Evolutionary conservation across 1,140 invertebrate species (phyloP), one percentile per base, ranked within the genome.

Genomic region (Meloidogyne floridensis): DNA sequence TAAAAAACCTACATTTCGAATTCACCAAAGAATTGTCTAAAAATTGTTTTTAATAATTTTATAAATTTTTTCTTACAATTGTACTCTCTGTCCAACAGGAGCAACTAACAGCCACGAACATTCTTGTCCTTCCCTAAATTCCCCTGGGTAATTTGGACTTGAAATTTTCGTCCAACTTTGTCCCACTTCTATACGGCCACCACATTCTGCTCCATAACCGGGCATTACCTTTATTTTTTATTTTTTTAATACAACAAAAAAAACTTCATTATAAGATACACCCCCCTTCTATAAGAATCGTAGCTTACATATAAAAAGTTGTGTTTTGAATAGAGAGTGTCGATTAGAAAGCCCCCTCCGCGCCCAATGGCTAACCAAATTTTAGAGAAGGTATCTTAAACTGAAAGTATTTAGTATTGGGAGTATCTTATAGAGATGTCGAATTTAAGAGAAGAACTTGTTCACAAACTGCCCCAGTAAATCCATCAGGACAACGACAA

Each of bases 91-190:
- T 43, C 87, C 85, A 43, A 53, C 54, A 15, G 88, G 88, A 9
- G 88, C 89, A 54, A 82, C 77, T 13, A 89, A 81, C 15, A 89
- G 85, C 88, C 88, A 89, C 7, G 86, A 88, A 77, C 88, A 89
- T 75, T 89, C 88, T 83, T 89, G 88, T 59, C 88, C 88, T 81
- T 89, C 88, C 65, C 80, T 81, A 80, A 89, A 89, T 77, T 90
- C 86, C 18, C 59, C 76, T 56, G 88, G 88, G 84, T 89, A 89
- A 32, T 84, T 86, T 20, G 88, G 88, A 77, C 72, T 79, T 20
- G 81, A 77, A n/a, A 89, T 85, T 81, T 76, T 80, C 9, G 84
- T 86, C 86, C 89, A 89, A 5, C 43, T 76, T 5, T 53, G 72
- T 43, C 74, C 76, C 42, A 89, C 80, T 80, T 81, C 78, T 9